Base-by-base conservation (phyloP, 2,797 vertebrate genomes). In the Loris lydekkerianus region DNA sequence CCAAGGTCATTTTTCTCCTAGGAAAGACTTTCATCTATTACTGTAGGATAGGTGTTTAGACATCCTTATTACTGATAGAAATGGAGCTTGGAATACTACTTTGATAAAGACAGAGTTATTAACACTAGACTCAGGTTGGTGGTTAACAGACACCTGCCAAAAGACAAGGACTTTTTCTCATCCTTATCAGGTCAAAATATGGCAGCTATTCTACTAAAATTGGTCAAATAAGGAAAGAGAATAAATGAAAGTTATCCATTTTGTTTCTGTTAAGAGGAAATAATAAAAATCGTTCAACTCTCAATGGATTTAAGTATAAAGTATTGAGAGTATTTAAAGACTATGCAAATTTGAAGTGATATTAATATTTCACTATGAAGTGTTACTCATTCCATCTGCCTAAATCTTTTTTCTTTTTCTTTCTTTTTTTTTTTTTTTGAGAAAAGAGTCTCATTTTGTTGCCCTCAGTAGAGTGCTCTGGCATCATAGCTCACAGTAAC, bases 221-320 rank as follows among this genome's bases (percentile, higher is more conserved):
- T 49, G 70, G 23, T 72, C 65, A 46, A 83, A 31, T 87, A 81
- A 92, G 18, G 63, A 86, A 78, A 46, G 65, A 18, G n/a, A 89
- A 60, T 76, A 93, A 67, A 31, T 61, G 37, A 89, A 80, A 65
- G 31, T 43, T 61, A 40, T 72, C 69, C 37, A 83, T 49, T 92
- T 49, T 88, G 20, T 70, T 83, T 93, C 46, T 96, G 7, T 37
- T n/a, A 63, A 70, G 61, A 78, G 34, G 72, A 83, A 82, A 83
- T 53, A 60, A 70, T 75, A 85, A 80, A 89, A 93, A 91, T 49
- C 34, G 2, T 61, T 83, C 31, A 75, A 23, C 9, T 90, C 40
- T 93, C 86, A 77, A 37, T 67, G 67, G 40, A 56, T 31, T 72
- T 85, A 70, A 92, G 67, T 86, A 81, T 43, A 91, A 63, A 91